Base-by-base conservation (phyloP, 2,113 vertebrate species). In the Cairina moschata region DNA sequence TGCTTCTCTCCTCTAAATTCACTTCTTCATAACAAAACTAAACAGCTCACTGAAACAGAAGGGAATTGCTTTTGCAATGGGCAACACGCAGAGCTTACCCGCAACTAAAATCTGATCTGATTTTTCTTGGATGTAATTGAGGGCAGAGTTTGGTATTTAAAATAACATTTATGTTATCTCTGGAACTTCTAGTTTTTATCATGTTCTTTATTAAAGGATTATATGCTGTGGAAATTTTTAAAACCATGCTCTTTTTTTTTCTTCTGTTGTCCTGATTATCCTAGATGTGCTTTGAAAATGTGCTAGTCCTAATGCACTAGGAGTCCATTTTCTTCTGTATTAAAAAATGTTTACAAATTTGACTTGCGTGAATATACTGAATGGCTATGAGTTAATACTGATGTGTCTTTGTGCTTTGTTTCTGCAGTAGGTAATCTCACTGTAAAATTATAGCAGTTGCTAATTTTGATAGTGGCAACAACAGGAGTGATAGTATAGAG, bases 61-160 rank as follows among this genome's bases (percentile, higher is more conserved):
- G 80, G 73, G 80, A 96, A 93, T 94, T 87, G 46, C 40, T 96
- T 91, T 91, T 91, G 75, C 90, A 93, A 23, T 62, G 63, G 72
- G 65, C 90, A 90, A 42, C 63, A 55, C 32, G 50, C 55, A 85
- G 71, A 71, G 68, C 71, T 85, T 87, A 73, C 84, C 67, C 17
- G 1, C 91, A 90, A 87, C 85, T 85, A 83, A 77, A 95, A 94
- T 90, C 59, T 83, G 74, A 86, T 93, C 72, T 94, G 76, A 78
- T 96, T 95, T 93, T 83, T 40, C 56, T 86, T 83, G 65, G 76
- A 72, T 88, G 79, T 86, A 95, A 93, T 88, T 91, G 92, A 96
- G 93, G 80, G 83, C 85, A 96, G 83, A 86, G 52, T 95, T 88
- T 96, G 91, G 85, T 94, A 86, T 97, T 96, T 96, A 83, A 94